Evolutionary conservation across 2,113 vertebrate genomes (phyloP), one percentile per base, ranked within the genome.

Genomic region (Tiliqua scincoides): DNA sequence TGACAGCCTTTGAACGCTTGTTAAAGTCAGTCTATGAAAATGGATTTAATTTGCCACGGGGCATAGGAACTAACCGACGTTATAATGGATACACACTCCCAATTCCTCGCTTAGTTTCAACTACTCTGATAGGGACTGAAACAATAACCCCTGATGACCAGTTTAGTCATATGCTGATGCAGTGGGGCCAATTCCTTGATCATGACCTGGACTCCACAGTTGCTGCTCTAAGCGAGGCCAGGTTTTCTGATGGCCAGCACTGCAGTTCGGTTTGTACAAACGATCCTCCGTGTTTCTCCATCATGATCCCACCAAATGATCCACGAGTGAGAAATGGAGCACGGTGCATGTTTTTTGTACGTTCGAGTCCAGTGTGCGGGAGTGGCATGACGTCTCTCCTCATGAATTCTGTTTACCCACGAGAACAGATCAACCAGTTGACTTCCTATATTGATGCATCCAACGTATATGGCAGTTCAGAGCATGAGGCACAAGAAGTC

Each of bases 181-280:
- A 99, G 92, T 99, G 99, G 99, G 99, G 99, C 54, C 99, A 99
- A 95, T 99, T 99, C 91, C 96, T 99, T 6, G 99, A 99, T 95
- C 99, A 99, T 0, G 99, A 99, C 90, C 91, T 99, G 90, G 99
- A 99, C 92, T 97, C 98, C 5, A 99, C 99, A 0, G 99, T 99
- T 87, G 98, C 94, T 17, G 97, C 99, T 0, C 96, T 99, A 71
- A 99, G 99, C 83, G 98, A 99, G 93, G 98, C 98, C 0, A 97
- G 99, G 17, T 99, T 99, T 96, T 99, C 98, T 0, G 99, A 99
- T 4, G 98, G 99, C 43, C 98, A 99, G 92, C 97, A 98, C 59
- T 99, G 99, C 90, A 95, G 97, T 87, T 95, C 97, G 0, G 98
- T 95, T 71, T 99, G 99, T 93, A 98, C 98, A 82, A 98, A 97